Percentiles rank a stretch among this genome's conserved stretches.
Conservation (phyloP, 2,797 vertebrate species). For the Dicrostonyx torquatus region DNA sequence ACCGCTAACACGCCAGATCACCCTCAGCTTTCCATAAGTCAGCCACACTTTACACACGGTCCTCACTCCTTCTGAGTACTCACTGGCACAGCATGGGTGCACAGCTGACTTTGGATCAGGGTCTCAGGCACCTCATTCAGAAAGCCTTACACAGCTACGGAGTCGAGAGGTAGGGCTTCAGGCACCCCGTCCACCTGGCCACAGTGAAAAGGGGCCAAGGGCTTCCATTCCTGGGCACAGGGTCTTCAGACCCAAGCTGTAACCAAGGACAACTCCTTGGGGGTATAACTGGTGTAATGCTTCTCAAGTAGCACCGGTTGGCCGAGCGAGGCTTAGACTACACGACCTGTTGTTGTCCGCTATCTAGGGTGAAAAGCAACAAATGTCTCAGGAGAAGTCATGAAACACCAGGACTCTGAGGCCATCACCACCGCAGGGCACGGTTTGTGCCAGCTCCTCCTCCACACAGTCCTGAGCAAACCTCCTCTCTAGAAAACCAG, state of each 20-base stretch:
- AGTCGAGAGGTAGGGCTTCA: neutral
- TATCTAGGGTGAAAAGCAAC: neutral
- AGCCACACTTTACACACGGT: neutral
- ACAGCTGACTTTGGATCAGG: neutral
- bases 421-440: neutral
- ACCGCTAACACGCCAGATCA: neutral
- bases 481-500: neutral
- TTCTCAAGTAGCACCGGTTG: too few species aligned
- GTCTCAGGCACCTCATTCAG: neutral
- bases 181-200: neutral
- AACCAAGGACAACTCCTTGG: neutral
- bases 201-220: neutral
- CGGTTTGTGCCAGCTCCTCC: neutral
- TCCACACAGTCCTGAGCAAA: neutral
- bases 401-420: neutral
- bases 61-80: too few species aligned
- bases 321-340: neutral
- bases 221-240: neutral
- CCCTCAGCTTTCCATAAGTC: neutral
- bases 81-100: neutral
- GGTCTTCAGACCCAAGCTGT: neutral
- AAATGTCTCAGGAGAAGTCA: neutral
- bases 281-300: neutral
- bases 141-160: neutral
- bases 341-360: neutral